These are phyloP conservation scores for Malurus cyaneus DNA, from an alignment of 2,113 vertebrate genomes.

Conservation along the genomic window DNA sequence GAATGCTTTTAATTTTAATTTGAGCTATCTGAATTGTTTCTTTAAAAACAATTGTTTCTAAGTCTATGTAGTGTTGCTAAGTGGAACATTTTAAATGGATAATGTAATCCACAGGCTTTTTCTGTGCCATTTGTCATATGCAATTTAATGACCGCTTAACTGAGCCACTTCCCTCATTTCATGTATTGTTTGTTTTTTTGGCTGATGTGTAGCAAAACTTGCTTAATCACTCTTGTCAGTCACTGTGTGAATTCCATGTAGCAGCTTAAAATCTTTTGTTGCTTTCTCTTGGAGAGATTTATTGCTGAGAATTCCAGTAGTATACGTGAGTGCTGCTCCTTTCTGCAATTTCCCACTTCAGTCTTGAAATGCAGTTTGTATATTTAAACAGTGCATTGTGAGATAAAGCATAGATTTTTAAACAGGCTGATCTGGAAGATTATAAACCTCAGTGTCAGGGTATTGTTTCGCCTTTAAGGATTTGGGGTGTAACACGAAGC, in stretches of 20 bases:
- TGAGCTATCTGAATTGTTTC: slow-evolving; percentile 41
- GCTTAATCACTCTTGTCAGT: slow-evolving; percentile 29
- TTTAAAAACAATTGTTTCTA: slow-evolving; percentile 47
- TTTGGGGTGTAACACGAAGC: not conserved
- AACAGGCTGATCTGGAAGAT: slow-evolving; percentile 20
- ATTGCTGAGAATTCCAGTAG: slow-evolving; percentile 50
- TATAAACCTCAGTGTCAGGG: not conserved
- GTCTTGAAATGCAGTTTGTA: slow-evolving; percentile 50
- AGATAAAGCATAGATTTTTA: slow-evolving; percentile 21
- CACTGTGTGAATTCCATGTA: not conserved
- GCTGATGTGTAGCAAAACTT: slow-evolving; percentile 61
- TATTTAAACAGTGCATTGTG: slow-evolving; percentile 19
- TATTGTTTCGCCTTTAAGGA: slow-evolving; percentile 17
- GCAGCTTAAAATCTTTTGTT: slow-evolving; percentile 39
- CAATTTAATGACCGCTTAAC: slow-evolving; percentile 47
- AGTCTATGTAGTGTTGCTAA: slow-evolving; percentile 57
- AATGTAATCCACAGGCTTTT: slow-evolving; percentile 52
- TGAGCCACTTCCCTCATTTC: slow-evolving; percentile 50
- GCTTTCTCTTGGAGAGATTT: slow-evolving; percentile 52
- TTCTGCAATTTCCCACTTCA: slow-evolving; percentile 54
- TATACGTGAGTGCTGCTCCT: slow-evolving; percentile 41
- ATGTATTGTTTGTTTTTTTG: slow-evolving; percentile 67
- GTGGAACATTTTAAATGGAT: slow-evolving; percentile 47
- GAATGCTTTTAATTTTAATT: slow-evolving; percentile 58
- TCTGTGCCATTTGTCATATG: slow-evolving; percentile 46